Evolutionary conservation across 2,797 vertebrate species (phyloP), one percentile per base, ranked within the genome.

Genomic region (Gymnodraco acuticeps): DNA sequence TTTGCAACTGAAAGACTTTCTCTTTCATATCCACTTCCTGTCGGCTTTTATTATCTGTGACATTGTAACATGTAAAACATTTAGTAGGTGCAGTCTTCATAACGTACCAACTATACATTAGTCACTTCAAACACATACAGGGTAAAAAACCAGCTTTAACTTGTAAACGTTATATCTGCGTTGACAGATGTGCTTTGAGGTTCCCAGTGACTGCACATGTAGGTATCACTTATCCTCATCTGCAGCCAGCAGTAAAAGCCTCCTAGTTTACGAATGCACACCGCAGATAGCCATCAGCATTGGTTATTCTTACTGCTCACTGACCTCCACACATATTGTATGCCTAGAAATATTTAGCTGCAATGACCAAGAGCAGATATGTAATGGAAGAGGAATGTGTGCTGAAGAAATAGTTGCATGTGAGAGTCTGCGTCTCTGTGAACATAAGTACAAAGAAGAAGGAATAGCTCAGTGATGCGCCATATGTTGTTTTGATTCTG

Each of bases 401-500:
- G 55, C 66, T 52, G 31, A 63, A 85, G 64, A 55, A 67, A 69
- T 62, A 19, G 65, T 41, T 79, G 68, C 75, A 77, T 45, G 41
- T 66, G 63, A 76, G 23, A 48, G 58, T 72, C 60, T 77, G 65
- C 41, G 46, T 87, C 73, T 77, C 75, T 69, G 63, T 73, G 70
- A 70, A 78, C 79, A 74, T 70, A 77, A 75, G 83, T 65, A 86
- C 86, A 90, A 86, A 90, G 81, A 81, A 81, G 79, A 74, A 80
- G 80, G 83, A 84, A 92, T 85, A 80, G 91, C 91, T 92, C 77
- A 77, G 64, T 86, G 92, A 91, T 80, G 81, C 50, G 48, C 90
- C 93, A 91, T 91, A 91, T 93, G 92, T 88, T 93, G 91, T 93
- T 94, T 91, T 91, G 80, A 90, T 88, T 85, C 85, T 64, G 75